Evolutionary conservation across 2,797 vertebrate species (phyloP), one percentile per base, ranked within the genome.

Genomic region (Phrynocephalus guinanensis): DNA sequence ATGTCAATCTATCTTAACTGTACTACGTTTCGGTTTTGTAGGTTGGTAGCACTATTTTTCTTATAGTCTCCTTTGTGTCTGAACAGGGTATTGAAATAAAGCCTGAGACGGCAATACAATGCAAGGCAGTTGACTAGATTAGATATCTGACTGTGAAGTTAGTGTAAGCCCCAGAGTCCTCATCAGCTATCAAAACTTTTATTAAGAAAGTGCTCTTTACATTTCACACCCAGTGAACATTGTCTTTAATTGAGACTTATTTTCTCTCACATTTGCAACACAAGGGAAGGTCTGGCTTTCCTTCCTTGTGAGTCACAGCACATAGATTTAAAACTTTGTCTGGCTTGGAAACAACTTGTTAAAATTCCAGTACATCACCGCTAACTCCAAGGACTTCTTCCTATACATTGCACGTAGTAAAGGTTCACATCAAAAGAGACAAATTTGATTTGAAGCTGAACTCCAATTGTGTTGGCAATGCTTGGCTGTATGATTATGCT

Each of bases 161-260:
- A 68, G 72, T 76, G 75, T 30, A 70, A 24, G 30, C 63, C 8
- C 56, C 9, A 75, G 3, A 81, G 70, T 3, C 26, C 60, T 24
- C 66, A 44, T 56, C 63, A 16, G 26, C 77, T 81, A 76, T 52
- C 24, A 44, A 84, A 83, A 60, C 38, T 38, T 38, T 52, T 22
- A 60, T 38, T 52, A 72, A 72, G 9, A 82, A 11, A 75, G 68
- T 3, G 78, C 0, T 72, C 6, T 67, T 89, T 60, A 50, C 79
- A 13, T 86, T 84, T 91, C 28, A 72, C n/a, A 56, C 87, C 78
- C 73, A 89, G 60, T 52, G 7, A 86, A 30, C 56, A 1, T 77
- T 73, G 11, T 75, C 60, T 86, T 24, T 50, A 63, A 63, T n/a
- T 15, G 83, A 26, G 38, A 82, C 2, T 0, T 67, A 26, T 86